Evolutionary conservation across 2,797 vertebrate species (phyloP), one percentile per base, ranked within the genome.

Genomic region (Scyliorhinus canicula): DNA sequence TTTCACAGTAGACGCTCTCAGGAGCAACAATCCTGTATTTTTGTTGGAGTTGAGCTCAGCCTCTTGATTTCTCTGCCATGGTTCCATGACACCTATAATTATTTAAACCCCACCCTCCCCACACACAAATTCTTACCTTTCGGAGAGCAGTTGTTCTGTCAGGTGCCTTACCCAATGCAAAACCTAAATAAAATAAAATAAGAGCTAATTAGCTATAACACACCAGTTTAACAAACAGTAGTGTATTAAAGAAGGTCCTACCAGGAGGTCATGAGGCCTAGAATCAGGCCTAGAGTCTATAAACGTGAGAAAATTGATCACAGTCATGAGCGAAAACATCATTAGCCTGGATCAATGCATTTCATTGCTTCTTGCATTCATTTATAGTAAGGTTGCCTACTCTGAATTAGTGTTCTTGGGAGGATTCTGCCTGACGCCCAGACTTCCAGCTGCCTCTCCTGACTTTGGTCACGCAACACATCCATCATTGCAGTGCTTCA

Each of bases 141-240:
- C 98, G 97, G 95, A 99, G 96, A 71, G 99, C 99, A 0, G 97
- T 97, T 6, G 16, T 95, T 96, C 98, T 97, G 95, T 99, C 98
- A 65, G 96, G 88, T 86, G 98, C 98, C 96, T 99, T 99, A 67
- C 98, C 99, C 96, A 99, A 0, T 0, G 99, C 99, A 96, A 99
- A 99, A 85, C 99, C 99, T 99, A 97, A 9, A 95, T 57, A 96
- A 65, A 95, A 95, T 44, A 60, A 82, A 52, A 50, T n/a, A 55
- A 4, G 21, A 35, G 2, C 12, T 65, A 14, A 69, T 69, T 44
- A 69, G 24, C n/a, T 93, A 96, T 11, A 79, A 96, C 95, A 95
- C 95, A 79, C 50, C 6, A 28, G 55, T 95, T 95, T 65, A 95
- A 95, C 95, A 93, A 16, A n/a, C 2, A 47, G 79, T 6, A 47